These are phyloP conservation scores for Theodoxus fluviatilis DNA, from an alignment of 2,888 invertebrate genomes.

Conservation along the genomic window DNA sequence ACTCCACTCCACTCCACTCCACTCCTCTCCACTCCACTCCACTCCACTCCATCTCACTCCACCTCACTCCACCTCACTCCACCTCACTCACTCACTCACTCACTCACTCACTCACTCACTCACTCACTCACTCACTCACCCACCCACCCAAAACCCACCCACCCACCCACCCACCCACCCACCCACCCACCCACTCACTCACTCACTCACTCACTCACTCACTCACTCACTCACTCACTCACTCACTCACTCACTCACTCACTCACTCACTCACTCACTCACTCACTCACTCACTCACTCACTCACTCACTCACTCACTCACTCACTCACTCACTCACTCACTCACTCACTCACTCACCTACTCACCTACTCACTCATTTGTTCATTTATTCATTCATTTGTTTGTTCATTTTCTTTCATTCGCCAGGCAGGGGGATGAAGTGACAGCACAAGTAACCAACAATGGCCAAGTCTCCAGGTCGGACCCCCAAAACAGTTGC, in stretches of 20 bases:
- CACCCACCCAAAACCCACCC: not conserved
- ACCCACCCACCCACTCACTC: not conserved
- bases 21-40: no score
- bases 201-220: slow-evolving; percentile 6
- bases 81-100: not conserved
- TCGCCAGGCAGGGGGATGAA: no score
- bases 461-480: no score
- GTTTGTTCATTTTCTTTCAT: no score
- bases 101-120: not conserved
- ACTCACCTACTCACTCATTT: no score
- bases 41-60: no score
- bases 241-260: not conserved
- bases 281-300: not conserved
- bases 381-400: no score
- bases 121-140: not conserved
- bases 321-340: not conserved
- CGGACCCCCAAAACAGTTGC: no score
- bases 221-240: not conserved
- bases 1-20: no score
- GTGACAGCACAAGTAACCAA: no score
- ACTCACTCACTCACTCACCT: slow-evolving; percentile 8
- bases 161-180: not conserved
- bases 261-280: not conserved
- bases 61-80: not conserved
- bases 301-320: slow-evolving; percentile 7